Evolutionary conservation across 2,888 invertebrate species (phyloP).

Genomic region (Sphaerophoria taeniata): DNA sequence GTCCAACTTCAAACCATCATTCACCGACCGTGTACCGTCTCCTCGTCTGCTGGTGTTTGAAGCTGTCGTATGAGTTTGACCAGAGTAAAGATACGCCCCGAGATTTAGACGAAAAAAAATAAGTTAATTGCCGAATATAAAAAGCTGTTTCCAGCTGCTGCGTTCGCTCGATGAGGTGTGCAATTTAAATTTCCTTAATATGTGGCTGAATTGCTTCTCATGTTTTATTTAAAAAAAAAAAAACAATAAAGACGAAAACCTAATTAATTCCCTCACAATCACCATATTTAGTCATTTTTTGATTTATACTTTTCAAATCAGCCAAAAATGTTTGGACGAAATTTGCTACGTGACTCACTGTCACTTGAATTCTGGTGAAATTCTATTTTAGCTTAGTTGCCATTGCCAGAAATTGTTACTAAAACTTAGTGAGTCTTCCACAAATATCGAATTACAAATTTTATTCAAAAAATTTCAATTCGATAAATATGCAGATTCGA

Average conservation of each 20-base stretch:
- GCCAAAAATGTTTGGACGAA: neutral
- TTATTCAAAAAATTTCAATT: slow-evolving; percentile 38
- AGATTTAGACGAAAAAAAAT: neutral
- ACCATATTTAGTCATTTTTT: slow-evolving; percentile 1
- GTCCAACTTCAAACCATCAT: slow-evolving; percentile 7
- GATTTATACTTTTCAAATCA: neutral
- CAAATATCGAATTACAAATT: slow-evolving; percentile 61
- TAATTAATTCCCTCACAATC: neutral
- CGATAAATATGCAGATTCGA: neutral
- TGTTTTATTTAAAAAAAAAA: slow-evolving; percentile 13
- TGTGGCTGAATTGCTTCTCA: slow-evolving; percentile 22
- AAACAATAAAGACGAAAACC: neutral
- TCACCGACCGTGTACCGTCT: no score
- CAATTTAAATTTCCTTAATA: neutral
- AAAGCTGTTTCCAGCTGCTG: neutral
- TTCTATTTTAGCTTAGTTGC: slow-evolving; percentile 20
- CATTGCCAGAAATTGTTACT: neutral
- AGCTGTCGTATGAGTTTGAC: no score
- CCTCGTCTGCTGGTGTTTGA: no score
- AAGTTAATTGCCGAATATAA: neutral
- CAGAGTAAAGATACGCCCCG: no score
- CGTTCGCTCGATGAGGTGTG: neutral
- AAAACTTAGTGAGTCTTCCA: slow-evolving; percentile 1
- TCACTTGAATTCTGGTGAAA: neutral
- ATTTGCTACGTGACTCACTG: slow-evolving; percentile 1